phyloP scores from a whole-genome alignment of 2,888 invertebrate species.

The Eugnorisma glareosa region DNA sequence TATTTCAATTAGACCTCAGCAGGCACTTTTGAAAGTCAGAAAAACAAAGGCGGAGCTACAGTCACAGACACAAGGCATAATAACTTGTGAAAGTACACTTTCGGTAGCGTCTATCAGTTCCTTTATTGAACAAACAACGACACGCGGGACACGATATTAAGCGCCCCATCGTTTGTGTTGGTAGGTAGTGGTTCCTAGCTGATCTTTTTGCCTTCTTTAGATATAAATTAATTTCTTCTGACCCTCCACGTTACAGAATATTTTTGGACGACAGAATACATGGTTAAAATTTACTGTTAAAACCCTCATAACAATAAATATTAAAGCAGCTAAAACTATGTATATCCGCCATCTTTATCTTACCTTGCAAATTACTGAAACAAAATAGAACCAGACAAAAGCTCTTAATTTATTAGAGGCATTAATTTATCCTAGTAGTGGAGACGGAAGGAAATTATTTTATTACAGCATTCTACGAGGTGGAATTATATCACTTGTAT shows the following conservation, averaged over 20 bases:
- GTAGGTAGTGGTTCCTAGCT: not conserved
- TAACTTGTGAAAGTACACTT: too few relatives aligned
- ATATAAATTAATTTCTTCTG: not conserved
- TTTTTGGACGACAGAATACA: not conserved
- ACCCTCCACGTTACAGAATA: not conserved
- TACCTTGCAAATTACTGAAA: conserved; percentile 74
- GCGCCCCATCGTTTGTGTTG: not conserved
- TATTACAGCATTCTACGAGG: conserved; percentile 43
- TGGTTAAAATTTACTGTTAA: not conserved
- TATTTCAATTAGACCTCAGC: too few relatives aligned
- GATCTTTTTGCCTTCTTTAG: not conserved
- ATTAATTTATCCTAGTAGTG: conserved; percentile 79
- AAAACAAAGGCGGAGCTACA: too few relatives aligned
- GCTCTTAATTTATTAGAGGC: conserved; percentile 77
- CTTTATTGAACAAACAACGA: too few relatives aligned
- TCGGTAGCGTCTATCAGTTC: too few relatives aligned
- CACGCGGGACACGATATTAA: too few relatives aligned
- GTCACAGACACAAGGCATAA: too few relatives aligned
- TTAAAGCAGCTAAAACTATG: conserved; percentile 54
- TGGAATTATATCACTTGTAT: conserved; percentile 55
- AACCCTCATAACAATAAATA: conserved; percentile 29
- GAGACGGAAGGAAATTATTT: conserved; percentile 71
- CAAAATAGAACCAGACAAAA: conserved; percentile 78
- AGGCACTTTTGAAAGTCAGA: too few relatives aligned
- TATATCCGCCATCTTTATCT: conserved; percentile 65